These are phyloP conservation scores for Ctenodactylus gundi DNA, from an alignment of 2,113 vertebrate species.

Conservation along the genomic window DNA sequence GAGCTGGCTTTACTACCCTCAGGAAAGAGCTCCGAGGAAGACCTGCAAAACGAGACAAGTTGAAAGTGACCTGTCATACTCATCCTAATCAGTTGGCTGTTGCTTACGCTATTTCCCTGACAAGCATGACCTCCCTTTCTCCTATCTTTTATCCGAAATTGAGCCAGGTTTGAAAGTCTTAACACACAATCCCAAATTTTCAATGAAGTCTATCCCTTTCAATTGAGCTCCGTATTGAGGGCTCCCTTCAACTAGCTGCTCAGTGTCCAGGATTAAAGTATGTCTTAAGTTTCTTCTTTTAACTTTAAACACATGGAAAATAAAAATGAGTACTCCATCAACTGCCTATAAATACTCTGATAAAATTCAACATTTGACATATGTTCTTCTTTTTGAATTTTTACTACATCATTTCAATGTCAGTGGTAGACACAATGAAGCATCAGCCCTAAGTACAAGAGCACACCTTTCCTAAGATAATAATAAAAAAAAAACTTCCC, in stretches of 20 bases:
- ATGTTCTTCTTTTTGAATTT: background rate
- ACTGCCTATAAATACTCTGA: background rate
- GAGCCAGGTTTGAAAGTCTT: background rate
- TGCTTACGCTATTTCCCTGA: background rate
- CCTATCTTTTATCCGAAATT: background rate
- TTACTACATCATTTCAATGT: constrained; percentile 13
- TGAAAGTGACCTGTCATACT: background rate
- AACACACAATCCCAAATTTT: background rate
- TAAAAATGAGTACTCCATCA: background rate
- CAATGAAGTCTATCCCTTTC: background rate
- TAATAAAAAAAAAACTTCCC: background rate
- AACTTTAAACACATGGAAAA: constrained; percentile 5
- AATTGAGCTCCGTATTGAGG: background rate
- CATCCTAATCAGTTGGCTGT: background rate
- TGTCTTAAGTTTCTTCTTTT: background rate
- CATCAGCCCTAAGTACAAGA: background rate
- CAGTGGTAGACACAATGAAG: background rate
- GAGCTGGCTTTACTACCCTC: background rate
- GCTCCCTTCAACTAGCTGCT: background rate
- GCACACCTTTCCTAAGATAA: background rate
- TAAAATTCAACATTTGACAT: background rate
- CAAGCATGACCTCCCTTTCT: background rate
- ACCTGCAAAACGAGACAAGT: background rate
- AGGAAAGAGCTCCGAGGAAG: background rate
- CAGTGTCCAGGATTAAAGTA: background rate